A percentile compares a stretch with the other conserved stretches of the same genome.
phyloP scores from a whole-genome alignment of 2,797 vertebrate genomes.

The Rousettus madagascariensis region DNA sequence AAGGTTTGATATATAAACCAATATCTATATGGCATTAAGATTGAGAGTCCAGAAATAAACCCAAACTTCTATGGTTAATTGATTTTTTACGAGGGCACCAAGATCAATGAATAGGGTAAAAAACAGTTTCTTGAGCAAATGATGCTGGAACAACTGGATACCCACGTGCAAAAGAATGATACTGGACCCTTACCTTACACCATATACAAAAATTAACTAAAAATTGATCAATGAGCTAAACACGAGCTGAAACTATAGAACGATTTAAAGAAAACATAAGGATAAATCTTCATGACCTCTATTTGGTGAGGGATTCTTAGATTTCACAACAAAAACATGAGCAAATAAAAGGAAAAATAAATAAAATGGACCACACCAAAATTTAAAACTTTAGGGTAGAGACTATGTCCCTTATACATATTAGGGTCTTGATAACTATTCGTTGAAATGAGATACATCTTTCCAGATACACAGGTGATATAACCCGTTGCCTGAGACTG shows the following conservation, averaged over 20 bases:
- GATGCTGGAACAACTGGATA: background rate
- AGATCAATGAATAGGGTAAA: background rate
- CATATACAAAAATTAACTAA: background rate
- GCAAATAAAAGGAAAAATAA: background rate
- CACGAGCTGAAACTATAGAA: background rate
- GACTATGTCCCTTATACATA: background rate
- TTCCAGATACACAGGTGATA: background rate
- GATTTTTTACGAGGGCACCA: background rate
- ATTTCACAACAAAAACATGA: background rate
- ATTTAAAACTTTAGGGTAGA: background rate
- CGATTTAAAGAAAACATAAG: background rate
- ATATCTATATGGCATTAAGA: background rate
- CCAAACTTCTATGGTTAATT: background rate
- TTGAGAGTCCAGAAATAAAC: background rate
- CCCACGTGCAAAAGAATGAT: background rate
- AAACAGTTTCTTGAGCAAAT: background rate
- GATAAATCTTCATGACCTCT: background rate
- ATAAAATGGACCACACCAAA: background rate
- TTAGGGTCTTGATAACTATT: background rate
- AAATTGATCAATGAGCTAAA: background rate
- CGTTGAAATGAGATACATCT: background rate
- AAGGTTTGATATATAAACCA: background rate
- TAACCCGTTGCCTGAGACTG: background rate
- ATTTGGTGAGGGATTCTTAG: background rate
- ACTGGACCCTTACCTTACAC: background rate